Base-by-base conservation (phyloP, 2,888 invertebrate genomes). In the Aphodius sticticus region DNA sequence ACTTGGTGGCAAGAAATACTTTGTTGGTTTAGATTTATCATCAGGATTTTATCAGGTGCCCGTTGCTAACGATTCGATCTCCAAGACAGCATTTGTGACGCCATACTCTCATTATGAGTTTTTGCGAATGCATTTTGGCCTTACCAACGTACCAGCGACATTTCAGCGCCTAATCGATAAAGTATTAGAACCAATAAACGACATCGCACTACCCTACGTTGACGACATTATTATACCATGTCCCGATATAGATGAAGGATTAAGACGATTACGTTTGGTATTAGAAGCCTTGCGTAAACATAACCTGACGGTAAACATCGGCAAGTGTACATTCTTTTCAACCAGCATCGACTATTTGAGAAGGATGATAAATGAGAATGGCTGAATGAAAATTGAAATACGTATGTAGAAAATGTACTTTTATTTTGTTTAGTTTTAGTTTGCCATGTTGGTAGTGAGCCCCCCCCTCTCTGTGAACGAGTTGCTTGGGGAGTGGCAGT, bases 21-120 rank as follows among this genome's bases (percentile, higher is more conserved):
- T 85, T 70, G 84, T 84, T 6, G 82, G 78, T 3, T 74, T 88
- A 1, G 87, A 88, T 80, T 78, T 86, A 69, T 70, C 78, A 7
- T 76, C 16, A 26, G 80, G 78, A 70, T 80, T 69, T 76, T 77
- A 80, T 70, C 78, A 80, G 74, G 71, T 80, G 12, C 80, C 71
- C 7, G 69, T 80, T 35, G 38, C 78, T 76, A 6, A 70, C 38
- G 69, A 76, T 71, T 78, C 78, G 26, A 78, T 80, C 14, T 76
- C 78, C 38, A 78, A 71, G 71, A 77, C 77, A 12, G 77, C 77
- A 16, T 71, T 77, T 70, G 77, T 77, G 14, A 77, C 77, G 16
- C 69, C 76, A 75, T 14, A 77, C 69, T 15, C 38, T n/a, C 79
- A 79, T 15, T 79, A 69, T 70, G 79, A 79, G 70, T 26, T 79